Evolutionary conservation across 2,113 vertebrate genomes (phyloP).

Genomic region (Xyliphius kryptos): DNA sequence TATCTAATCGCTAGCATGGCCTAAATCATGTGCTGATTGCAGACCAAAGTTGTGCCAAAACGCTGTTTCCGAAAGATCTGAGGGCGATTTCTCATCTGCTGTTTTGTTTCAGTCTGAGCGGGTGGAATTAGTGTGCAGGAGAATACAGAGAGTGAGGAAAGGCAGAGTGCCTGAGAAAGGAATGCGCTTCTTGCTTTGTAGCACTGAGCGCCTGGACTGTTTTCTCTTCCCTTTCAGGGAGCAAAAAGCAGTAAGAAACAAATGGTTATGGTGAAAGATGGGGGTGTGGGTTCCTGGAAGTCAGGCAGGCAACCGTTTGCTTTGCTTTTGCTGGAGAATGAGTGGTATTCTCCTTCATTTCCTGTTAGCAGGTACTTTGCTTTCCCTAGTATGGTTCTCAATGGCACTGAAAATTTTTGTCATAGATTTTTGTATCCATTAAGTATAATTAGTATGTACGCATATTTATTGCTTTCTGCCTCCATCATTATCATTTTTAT

Average conservation of each 20-base stretch:
- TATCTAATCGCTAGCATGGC: slow-evolving; percentile 30
- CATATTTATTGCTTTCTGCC: no score
- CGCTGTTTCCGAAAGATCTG: slow-evolving; percentile 40
- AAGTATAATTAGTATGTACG: no score
- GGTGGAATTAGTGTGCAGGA: slow-evolving; percentile 38
- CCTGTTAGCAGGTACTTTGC: slow-evolving; percentile 52
- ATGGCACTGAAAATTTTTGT: no score
- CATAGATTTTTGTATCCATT: no score
- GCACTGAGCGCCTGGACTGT: slow-evolving; percentile 22
- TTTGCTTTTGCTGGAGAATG: slow-evolving; percentile 58
- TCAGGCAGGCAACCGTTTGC: slow-evolving; percentile 49
- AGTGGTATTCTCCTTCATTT: slow-evolving; percentile 69
- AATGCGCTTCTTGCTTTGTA: slow-evolving; percentile 33
- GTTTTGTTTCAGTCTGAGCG: slow-evolving; percentile 36
- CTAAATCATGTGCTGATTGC: slow-evolving; percentile 38
- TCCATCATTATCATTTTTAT: no score
- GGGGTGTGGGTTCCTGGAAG: slow-evolving; percentile 47
- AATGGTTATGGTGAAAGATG: slow-evolving; percentile 35
- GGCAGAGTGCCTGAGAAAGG: slow-evolving; percentile 35
- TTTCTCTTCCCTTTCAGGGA: slow-evolving; percentile 43
- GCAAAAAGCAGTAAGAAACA: slow-evolving; percentile 33
- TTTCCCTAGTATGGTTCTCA: no score
- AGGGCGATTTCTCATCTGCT: slow-evolving; percentile 37
- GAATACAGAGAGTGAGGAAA: slow-evolving; percentile 38
- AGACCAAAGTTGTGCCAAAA: slow-evolving; percentile 30